phyloP scores from a whole-genome alignment of 2,888 invertebrate species.

The Agrilus mali region DNA sequence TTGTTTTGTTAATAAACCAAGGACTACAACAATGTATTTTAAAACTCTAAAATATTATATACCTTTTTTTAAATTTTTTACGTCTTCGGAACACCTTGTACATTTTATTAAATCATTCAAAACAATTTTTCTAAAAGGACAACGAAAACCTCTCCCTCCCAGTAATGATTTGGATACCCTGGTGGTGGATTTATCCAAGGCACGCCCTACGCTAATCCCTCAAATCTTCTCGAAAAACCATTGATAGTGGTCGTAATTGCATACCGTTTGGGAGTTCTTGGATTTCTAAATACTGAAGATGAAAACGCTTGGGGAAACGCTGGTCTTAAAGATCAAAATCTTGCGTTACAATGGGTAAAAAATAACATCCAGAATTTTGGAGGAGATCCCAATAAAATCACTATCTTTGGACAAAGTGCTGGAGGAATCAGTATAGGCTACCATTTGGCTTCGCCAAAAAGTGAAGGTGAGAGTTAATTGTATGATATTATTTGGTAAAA shows the following conservation, averaged over 20 bases:
- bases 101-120: too few species aligned
- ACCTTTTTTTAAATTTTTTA: too few species aligned
- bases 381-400: slow-evolving; percentile 12
- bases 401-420: slow-evolving; percentile 14
- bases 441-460: slow-evolving; percentile 9
- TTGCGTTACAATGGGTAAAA: slow-evolving; percentile 10
- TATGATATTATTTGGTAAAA: neutral
- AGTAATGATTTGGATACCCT: slow-evolving; percentile 18
- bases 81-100: too few species aligned
- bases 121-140: too few species aligned
- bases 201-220: too few species aligned
- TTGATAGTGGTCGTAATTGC: slow-evolving; percentile 15
- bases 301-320: slow-evolving; percentile 14
- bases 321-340: slow-evolving; percentile 12
- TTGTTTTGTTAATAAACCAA: neutral
- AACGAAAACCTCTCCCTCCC: slow-evolving; percentile 8
- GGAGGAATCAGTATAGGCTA: slow-evolving; percentile 10
- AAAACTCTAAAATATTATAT: too few species aligned
- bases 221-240: slow-evolving; percentile 15
- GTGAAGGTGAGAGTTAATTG: too few species aligned
- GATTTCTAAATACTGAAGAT: slow-evolving; percentile 17
- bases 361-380: slow-evolving; percentile 12
- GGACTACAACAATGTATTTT: too few species aligned
- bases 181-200: slow-evolving; percentile 17
- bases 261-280: slow-evolving; percentile 9